phyloP scores from a whole-genome alignment of 2,113 vertebrate species.

The Tragelaphus buxtoni region DNA sequence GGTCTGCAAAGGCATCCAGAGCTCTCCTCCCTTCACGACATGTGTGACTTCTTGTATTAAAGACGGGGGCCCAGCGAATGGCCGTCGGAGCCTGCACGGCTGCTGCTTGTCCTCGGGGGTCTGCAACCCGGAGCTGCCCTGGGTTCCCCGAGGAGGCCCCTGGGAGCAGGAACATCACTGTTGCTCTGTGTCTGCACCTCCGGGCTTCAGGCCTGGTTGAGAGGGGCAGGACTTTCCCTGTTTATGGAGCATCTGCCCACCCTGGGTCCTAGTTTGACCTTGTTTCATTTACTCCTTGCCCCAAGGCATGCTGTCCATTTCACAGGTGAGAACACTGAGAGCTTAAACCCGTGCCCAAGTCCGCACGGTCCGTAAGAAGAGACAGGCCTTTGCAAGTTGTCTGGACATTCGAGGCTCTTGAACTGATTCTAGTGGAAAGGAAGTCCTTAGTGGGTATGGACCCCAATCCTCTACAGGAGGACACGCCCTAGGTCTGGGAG shows the following conservation, averaged over 20 bases:
- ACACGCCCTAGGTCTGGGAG: not conserved
- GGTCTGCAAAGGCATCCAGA: not conserved
- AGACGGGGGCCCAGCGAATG: fast-evolving
- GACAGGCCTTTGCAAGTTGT: not conserved
- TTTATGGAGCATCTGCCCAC: no score
- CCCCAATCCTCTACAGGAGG: no score
- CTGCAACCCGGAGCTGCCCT: not conserved
- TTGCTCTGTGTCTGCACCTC: not conserved
- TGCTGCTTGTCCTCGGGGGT: fast-evolving
- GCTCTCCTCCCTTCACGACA: not conserved
- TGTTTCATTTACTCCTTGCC: no score
- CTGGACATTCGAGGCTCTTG: not conserved
- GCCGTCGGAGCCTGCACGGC: fast-evolving
- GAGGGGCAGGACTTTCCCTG: fast-evolving
- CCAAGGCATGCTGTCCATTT: not conserved
- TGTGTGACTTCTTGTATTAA: not conserved
- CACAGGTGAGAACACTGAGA: not conserved
- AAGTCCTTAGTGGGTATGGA: not conserved
- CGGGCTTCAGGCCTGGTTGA: not conserved
- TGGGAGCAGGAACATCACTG: fast-evolving
- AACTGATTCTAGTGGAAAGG: not conserved
- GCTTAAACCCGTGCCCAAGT: not conserved
- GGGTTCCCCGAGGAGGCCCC: fast-evolving
- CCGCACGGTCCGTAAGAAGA: fast-evolving
- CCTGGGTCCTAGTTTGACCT: not conserved